Base-by-base conservation (phyloP, 1,140 invertebrate genomes). In the Venustaconcha ellipsiformis region DNA sequence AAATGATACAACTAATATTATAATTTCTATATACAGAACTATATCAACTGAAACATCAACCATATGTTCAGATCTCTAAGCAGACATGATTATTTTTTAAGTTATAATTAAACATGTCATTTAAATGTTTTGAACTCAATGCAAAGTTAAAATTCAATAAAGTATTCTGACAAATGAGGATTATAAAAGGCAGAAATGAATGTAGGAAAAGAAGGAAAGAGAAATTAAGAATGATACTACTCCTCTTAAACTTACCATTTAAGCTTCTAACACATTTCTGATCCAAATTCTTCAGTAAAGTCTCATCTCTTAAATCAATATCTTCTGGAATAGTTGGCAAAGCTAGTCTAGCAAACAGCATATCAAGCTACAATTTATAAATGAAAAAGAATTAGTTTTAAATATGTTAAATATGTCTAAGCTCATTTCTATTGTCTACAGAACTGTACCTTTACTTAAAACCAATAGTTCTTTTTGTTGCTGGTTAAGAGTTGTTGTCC, bases 251-350 rank as follows among this genome's bases (percentile, higher is more conserved):
- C 76, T 82, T 84, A 91, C 92, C 98, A 91, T 99, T 99, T 20
- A 99, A 92, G 89, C 97, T 99, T 69, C 98, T 91, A 0, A 99
- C 97, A 92, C 97, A 98, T 87, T 98, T 98, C 87, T 94, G 95
- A 91, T 99, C 97, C 57, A 99, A 91, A 92, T 99, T 99, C 90
- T 97, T 98, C 6, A 99, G 90, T 14, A 99, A 89, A 85, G 93
- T 94, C 88, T 99, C 96, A 89, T 99, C 97, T 80, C 93, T 92
- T 13, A 99, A 91, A 91, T 99, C 96, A 91, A 95, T 89, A 82
- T 93, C 91, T 74, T 91, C 93, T 56, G 96, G 94, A 89, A 99
- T 97, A 90, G 97, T 95, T 88, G 98, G 98, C 1, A 98, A 91
- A 23, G 96, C 95, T 59, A 99, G 90, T 76, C 96, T 92, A 0